These are phyloP conservation scores for Dasysyrphus tricinctus DNA, from an alignment of 2,888 invertebrate genomes.

Conservation along the genomic window DNA sequence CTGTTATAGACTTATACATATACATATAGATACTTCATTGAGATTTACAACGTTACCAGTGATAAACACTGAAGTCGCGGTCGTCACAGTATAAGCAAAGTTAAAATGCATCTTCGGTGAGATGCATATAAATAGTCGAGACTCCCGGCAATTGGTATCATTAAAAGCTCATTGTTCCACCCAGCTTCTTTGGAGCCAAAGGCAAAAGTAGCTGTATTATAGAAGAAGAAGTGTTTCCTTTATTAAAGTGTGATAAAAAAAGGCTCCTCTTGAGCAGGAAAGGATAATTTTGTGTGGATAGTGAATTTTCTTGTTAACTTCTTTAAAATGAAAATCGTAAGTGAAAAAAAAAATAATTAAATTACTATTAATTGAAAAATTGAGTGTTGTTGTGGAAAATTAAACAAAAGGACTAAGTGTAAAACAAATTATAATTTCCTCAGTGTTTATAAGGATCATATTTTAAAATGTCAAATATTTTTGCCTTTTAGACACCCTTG, in stretches of 20 bases:
- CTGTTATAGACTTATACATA: slow-evolving; percentile 20
- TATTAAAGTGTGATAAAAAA: slow-evolving; percentile 14
- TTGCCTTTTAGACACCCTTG: no score
- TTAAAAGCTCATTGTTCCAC: slow-evolving; percentile 82
- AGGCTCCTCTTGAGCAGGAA: slow-evolving; percentile 31
- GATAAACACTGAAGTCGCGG: slow-evolving; percentile 47
- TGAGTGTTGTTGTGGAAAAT: not conserved
- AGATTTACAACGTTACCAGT: slow-evolving; percentile 56
- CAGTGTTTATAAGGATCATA: no score
- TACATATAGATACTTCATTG: slow-evolving; percentile 30
- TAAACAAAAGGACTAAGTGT: not conserved
- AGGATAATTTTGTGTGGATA: slow-evolving; percentile 55
- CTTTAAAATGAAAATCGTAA: slow-evolving; percentile 71
- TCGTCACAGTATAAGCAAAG: slow-evolving; percentile 42
- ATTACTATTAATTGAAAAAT: not conserved
- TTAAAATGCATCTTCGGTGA: slow-evolving; percentile 76
- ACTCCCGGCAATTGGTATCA: slow-evolving; percentile 83
- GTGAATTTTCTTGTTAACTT: slow-evolving; percentile 29
- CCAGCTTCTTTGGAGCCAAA: slow-evolving; percentile 73
- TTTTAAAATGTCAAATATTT: no score
- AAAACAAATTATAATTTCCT: no score
- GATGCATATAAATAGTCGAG: slow-evolving; percentile 82
- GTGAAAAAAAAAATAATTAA: slow-evolving; percentile 25
- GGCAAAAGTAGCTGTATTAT: slow-evolving; percentile 50
- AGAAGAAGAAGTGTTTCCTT: slow-evolving; percentile 24